Base-by-base conservation (phyloP, 1,140 invertebrate genomes). In the Triops longicaudatus region DNA sequence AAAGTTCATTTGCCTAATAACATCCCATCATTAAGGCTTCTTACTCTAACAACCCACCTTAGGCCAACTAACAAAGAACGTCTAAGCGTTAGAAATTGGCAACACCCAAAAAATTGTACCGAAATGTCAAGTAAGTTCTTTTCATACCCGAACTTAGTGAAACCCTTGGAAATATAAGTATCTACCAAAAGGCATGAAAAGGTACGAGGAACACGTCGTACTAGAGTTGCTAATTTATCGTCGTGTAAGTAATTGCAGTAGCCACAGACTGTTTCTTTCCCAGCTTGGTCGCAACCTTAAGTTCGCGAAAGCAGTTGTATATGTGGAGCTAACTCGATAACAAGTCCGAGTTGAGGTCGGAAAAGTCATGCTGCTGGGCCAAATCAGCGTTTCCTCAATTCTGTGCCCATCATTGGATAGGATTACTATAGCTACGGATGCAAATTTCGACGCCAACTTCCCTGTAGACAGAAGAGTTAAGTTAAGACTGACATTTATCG, bases 11-110 rank as follows among this genome's bases (percentile, higher is more conserved):
- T 63, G 50, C 50, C 50, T 63, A 63, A 63, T 63, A 14, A 22
- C 50, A 63, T 63, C 50, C 50, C n/a, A 63, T 63, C 50, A 63
- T 63, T 63, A 63, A 63, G 50, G 50, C 50, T 63, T 63, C 50
- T 22, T 63, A 63, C 50, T n/a, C n/a, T 22, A 22, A 5, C n/a
- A n/a, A n/a, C 50, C 6, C 17, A 17, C 50, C 50, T 6, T 22
- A 37, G 31, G 2, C 31, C 31, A 37, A 37, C 31, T 37, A 12
- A 63, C 22, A 14, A 63, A 63, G 50, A 7, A 22, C 50, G 3
- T n/a, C 5, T 63, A 22, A 10, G 50, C 22, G 50, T 6, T 6
- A 5, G 14, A 22, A 22, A 1, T 6, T 63, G 22, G 3, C 6
- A 63, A 63, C 50, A 22, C 50, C 0, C 17, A 0, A 22, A 44